Evolutionary conservation across 1,140 invertebrate genomes (phyloP).

Genomic region (Patella vulgata): DNA sequence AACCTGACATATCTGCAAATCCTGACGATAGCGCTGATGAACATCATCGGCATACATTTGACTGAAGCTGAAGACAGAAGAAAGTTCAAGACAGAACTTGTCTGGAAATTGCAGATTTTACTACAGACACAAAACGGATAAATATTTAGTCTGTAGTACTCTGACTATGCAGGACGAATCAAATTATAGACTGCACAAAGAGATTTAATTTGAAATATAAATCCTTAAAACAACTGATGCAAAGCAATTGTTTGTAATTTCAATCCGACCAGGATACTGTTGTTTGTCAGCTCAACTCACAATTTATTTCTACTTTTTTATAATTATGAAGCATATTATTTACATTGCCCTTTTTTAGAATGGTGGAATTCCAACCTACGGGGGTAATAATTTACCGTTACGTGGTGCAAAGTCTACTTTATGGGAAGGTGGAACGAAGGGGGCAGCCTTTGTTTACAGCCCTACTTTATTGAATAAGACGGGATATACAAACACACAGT

Average conservation of each 20-base stretch:
- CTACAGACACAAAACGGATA: no score
- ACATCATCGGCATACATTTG: no score
- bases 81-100: no score
- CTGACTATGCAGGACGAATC: no score
- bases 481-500: constrained; percentile 35
- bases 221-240: background rate
- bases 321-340: background rate
- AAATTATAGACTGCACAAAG: background rate
- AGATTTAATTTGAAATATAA: background rate
- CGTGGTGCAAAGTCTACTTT: constrained; percentile 54
- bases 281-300: background rate
- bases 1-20: no score
- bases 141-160: no score
- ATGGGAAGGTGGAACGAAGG: constrained; percentile 59
- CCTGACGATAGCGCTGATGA: no score
- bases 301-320: background rate
- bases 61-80: no score
- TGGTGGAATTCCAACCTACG: constrained; percentile 58
- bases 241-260: background rate
- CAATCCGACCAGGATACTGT: background rate
- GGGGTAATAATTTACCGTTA: constrained; percentile 51
- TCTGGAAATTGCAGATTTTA: no score
- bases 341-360: constrained; percentile 50
- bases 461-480: constrained; percentile 32
- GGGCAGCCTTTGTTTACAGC: constrained; percentile 47